Conservation (phyloP, 2,888 invertebrate genomes). For the Idaea aversata region DNA sequence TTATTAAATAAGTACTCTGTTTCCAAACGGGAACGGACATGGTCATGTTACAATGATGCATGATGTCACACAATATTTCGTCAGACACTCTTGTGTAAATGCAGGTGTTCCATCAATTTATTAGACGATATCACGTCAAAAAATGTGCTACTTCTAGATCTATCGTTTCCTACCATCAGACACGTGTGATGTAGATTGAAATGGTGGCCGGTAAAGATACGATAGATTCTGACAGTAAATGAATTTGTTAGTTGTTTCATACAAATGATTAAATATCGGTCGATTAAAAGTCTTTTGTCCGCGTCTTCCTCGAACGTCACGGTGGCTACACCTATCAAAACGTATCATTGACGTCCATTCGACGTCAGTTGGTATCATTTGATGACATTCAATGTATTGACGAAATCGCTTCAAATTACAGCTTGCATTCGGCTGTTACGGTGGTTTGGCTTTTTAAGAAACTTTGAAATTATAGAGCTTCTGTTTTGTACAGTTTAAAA, state of each 20-base stretch:
- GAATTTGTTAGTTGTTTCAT: background rate
- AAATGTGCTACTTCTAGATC: too few relatives aligned
- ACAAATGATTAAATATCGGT: slow-evolving; percentile 10
- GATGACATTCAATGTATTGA: slow-evolving; percentile 21
- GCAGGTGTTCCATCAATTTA: too few relatives aligned
- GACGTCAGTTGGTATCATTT: background rate
- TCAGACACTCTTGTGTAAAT: too few relatives aligned
- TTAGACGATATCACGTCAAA: too few relatives aligned
- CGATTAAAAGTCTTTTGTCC: slow-evolving; percentile 10
- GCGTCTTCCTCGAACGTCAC: slow-evolving; percentile 15
- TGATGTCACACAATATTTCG: too few relatives aligned
- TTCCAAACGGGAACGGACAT: too few relatives aligned
- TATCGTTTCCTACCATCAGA: too few relatives aligned
- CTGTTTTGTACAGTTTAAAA: background rate
- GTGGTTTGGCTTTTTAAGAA: background rate
- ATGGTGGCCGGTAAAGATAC: too few relatives aligned
- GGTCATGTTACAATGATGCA: too few relatives aligned
- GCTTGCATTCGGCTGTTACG: background rate
- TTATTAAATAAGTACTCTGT: too few relatives aligned
- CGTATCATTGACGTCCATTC: slow-evolving; percentile 27
- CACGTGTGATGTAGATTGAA: too few relatives aligned
- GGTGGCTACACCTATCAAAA: slow-evolving; percentile 28
- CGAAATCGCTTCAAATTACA: slow-evolving; percentile 18
- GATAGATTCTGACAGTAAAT: too few relatives aligned
- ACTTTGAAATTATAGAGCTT: background rate